phyloP scores from a whole-genome alignment of 1,140 invertebrate genomes.

The Drosophila repletoides region DNA sequence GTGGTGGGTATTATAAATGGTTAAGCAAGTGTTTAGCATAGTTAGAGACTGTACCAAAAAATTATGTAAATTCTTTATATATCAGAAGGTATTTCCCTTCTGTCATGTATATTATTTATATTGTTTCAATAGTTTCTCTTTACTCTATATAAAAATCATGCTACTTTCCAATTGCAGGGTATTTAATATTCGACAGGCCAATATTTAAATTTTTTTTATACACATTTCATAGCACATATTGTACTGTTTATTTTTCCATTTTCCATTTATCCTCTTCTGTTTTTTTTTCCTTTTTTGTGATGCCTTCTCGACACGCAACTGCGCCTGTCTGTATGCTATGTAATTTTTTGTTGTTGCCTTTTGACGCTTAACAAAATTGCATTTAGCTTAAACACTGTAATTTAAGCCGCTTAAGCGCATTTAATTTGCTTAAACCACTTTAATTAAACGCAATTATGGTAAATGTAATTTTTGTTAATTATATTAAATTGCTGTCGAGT shows the following conservation, averaged over 20 bases:
- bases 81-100: too few species aligned
- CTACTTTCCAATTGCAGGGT: too few species aligned
- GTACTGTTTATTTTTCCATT: background rate
- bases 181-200: background rate
- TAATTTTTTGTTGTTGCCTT: conserved; percentile 27
- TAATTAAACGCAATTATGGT: conserved; percentile 64
- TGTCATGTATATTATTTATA: too few species aligned
- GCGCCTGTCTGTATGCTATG: conserved; percentile 26
- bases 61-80: too few species aligned
- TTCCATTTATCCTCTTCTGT: background rate
- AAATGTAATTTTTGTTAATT: conserved; percentile 50
- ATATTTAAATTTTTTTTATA: background rate
- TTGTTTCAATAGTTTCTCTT: too few species aligned
- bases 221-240: background rate
- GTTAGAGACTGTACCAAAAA: too few species aligned
- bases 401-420: conserved; percentile 65
- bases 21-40: too few species aligned
- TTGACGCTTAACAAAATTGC: conserved; percentile 58
- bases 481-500: conserved; percentile 18
- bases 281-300: conserved; percentile 2
- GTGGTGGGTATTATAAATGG: too few species aligned
- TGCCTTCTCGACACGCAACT: conserved; percentile 39
- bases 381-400: conserved; percentile 73
- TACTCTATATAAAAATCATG: too few species aligned
- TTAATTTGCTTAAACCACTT: conserved; percentile 67